Conservation (phyloP, 2,113 vertebrate genomes). For the Paradoxurus hermaphroditus region DNA sequence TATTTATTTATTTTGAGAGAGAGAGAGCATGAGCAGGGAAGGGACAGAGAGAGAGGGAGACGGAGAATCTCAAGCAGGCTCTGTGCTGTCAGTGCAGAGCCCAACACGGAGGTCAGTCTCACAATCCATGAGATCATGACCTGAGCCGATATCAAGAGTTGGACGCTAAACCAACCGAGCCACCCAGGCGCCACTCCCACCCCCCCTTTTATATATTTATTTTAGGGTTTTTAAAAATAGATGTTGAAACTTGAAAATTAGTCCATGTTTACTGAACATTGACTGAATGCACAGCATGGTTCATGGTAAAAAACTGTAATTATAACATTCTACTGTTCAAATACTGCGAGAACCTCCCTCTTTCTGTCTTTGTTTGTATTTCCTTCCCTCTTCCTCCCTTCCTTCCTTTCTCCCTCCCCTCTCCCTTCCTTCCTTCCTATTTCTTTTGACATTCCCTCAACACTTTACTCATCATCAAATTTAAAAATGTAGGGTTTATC, state of each 20-base stretch:
- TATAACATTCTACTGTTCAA: not conserved
- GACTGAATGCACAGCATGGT: not conserved
- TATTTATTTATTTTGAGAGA: not conserved
- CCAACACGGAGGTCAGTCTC: not conserved
- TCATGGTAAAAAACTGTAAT: not conserved
- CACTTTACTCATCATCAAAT: not conserved
- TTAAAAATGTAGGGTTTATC: not conserved
- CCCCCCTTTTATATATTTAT: not conserved
- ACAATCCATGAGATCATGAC: not conserved
- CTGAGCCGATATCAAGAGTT: not conserved
- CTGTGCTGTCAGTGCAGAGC: not conserved
- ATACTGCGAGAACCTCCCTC: not conserved
- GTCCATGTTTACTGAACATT: not conserved
- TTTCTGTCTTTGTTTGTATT: no score
- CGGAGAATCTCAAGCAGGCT: not conserved
- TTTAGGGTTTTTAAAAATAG: constrained; percentile 19
- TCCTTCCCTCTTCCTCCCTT: no score
- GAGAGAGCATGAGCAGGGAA: not conserved
- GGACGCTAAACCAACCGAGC: not conserved
- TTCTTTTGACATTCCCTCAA: not conserved
- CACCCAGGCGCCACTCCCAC: not conserved
- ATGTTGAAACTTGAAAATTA: not conserved
- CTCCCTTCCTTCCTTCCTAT: not conserved
- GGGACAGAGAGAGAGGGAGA: not conserved
- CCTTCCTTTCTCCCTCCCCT: no score